These are phyloP conservation scores for Physella acuta DNA, from an alignment of 1,140 invertebrate species.

Conservation along the genomic window DNA sequence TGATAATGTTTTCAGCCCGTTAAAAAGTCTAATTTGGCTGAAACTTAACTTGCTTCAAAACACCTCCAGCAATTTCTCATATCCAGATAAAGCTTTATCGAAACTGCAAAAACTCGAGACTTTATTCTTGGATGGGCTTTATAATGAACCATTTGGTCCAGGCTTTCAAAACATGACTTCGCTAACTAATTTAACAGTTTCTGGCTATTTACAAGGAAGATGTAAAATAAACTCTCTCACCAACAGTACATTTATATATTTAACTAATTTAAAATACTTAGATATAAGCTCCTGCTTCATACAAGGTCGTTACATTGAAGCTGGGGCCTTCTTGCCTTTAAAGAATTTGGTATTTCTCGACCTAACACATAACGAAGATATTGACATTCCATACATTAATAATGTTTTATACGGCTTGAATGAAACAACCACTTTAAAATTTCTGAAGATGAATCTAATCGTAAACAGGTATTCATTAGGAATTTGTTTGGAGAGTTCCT, in stretches of 20 bases:
- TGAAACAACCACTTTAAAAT: background rate
- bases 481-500: conserved; percentile 1
- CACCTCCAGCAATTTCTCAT: background rate
- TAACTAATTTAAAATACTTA: background rate
- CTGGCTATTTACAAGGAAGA: background rate
- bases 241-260: conserved; percentile 1
- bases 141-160: background rate
- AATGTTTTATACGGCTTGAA: conserved; percentile 3
- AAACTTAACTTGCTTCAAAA: background rate
- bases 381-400: conserved; percentile 4
- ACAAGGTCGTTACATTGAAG: background rate
- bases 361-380: conserved; percentile 13
- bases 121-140: background rate
- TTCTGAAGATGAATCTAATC: background rate
- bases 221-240: background rate
- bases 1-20: conserved; percentile 3
- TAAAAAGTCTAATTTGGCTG: background rate
- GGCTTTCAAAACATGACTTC: conserved; percentile 6
- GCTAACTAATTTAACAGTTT: background rate
- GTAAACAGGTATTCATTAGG: conserved; percentile 8
- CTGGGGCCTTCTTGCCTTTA: background rate
- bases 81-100: background rate
- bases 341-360: background rate
- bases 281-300: conserved; percentile 6
- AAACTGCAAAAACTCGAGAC: background rate